Evolutionary conservation across 2,797 vertebrate species (phyloP).

Genomic region (Propithecus deckenii): DNA sequence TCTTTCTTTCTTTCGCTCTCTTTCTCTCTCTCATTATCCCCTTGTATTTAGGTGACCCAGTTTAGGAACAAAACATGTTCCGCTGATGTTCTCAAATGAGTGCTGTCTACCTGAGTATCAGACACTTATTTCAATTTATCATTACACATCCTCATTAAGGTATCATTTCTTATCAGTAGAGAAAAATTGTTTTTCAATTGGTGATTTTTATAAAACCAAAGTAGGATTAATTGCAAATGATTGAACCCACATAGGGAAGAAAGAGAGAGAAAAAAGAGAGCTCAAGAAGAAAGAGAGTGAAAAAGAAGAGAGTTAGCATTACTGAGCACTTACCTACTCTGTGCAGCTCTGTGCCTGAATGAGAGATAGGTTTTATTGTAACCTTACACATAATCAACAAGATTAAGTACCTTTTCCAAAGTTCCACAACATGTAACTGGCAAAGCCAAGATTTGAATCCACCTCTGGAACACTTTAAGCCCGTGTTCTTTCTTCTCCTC

Average conservation of each 20-base stretch:
- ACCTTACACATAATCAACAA: neutral
- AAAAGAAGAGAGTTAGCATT: neutral
- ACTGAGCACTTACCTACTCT: neutral
- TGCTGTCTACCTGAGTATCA: neutral
- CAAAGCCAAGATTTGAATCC: neutral
- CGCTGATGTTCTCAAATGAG: neutral
- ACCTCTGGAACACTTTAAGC: neutral
- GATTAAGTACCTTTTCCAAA: neutral
- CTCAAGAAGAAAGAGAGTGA: neutral
- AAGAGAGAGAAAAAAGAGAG: neutral
- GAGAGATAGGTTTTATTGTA: neutral
- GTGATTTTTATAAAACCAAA: neutral
- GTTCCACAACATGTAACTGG: neutral
- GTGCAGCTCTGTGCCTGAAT: neutral
- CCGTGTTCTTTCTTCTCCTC: neutral
- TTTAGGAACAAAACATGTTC: neutral
- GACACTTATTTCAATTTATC: neutral
- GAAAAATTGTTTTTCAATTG: neutral
- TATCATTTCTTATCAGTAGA: neutral
- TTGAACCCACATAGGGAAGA: neutral
- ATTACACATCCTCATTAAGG: neutral
- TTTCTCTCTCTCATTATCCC: neutral
- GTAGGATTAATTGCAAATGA: neutral
- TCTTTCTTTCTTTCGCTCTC: no score
- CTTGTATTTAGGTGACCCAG: neutral